These are phyloP conservation scores for Lithobates pipiens DNA, from an alignment of 2,797 vertebrate genomes.

Conservation along the genomic window DNA sequence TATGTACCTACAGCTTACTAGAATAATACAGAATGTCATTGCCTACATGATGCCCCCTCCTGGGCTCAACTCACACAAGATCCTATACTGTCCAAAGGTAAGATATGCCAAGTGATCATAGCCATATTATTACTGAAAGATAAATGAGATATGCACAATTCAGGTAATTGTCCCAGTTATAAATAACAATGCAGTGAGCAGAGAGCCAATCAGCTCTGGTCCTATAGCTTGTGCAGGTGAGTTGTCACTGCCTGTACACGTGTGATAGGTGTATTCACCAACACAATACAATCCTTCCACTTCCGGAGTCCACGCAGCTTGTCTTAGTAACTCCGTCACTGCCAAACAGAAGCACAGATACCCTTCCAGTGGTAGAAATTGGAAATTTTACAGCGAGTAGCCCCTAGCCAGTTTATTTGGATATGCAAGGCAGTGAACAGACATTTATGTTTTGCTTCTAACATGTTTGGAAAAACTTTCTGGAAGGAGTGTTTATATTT, in stretches of 20 bases:
- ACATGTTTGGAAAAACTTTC: too few relatives aligned
- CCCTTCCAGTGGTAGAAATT: not conserved
- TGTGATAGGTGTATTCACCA: constrained; percentile 10
- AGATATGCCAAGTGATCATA: too few relatives aligned
- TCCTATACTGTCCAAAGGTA: not conserved
- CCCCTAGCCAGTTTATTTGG: too few relatives aligned
- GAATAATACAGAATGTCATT: not conserved
- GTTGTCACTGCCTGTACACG: not conserved
- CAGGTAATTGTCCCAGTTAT: not conserved
- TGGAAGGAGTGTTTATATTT: too few relatives aligned
- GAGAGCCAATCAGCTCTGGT: not conserved
- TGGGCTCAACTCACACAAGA: not conserved
- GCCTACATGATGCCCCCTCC: not conserved
- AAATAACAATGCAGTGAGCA: not conserved
- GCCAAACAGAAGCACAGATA: not conserved
- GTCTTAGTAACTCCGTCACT: not conserved
- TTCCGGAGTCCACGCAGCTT: not conserved
- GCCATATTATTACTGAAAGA: too few relatives aligned
- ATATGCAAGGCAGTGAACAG: not conserved
- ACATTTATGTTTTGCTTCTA: not conserved
- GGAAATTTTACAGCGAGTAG: too few relatives aligned
- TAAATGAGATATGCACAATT: not conserved
- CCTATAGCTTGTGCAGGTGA: not conserved
- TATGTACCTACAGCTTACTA: not conserved
- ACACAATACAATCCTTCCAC: not conserved